Percentiles rank a stretch among this genome's conserved stretches.
Conservation (phyloP, 2,113 vertebrate species). For the Lethenteron camtschaticum region DNA sequence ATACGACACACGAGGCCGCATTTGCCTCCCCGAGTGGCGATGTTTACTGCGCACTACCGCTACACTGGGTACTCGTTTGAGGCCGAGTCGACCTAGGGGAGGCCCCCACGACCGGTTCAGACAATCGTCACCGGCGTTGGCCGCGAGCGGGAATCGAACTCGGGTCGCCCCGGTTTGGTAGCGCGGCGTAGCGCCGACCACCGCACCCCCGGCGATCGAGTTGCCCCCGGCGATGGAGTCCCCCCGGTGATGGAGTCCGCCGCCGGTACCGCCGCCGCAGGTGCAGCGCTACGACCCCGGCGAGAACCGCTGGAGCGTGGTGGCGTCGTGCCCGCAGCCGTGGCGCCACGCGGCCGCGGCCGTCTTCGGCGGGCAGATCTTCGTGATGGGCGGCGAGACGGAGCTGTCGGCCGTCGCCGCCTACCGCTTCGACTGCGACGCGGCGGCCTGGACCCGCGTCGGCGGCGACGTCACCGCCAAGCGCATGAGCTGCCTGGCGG, state of each 20-base stretch:
- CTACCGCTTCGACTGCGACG: conserved; percentile 75
- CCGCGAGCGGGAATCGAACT: no score
- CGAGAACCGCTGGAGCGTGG: conserved; percentile 60
- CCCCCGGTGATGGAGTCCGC: neutral
- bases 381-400: conserved; percentile 86
- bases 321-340: conserved; percentile 64
- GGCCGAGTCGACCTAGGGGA: no score
- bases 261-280: neutral
- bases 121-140: no score
- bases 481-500: conserved; percentile 74
- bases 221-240: no score
- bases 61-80: no score
- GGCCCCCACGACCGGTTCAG: no score
- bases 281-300: conserved; percentile 58
- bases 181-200: no score
- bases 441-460: conserved; percentile 57
- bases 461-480: conserved; percentile 91
- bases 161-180: no score
- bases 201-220: no score
- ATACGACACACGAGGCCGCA: no score
- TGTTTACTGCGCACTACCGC: no score
- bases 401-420: conserved; percentile 70
- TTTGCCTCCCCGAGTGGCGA: no score
- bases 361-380: conserved; percentile 75
- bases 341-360: conserved; percentile 79